These are phyloP conservation scores for Spinus pinus DNA, from an alignment of 2,797 vertebrate genomes.

Conservation along the genomic window DNA sequence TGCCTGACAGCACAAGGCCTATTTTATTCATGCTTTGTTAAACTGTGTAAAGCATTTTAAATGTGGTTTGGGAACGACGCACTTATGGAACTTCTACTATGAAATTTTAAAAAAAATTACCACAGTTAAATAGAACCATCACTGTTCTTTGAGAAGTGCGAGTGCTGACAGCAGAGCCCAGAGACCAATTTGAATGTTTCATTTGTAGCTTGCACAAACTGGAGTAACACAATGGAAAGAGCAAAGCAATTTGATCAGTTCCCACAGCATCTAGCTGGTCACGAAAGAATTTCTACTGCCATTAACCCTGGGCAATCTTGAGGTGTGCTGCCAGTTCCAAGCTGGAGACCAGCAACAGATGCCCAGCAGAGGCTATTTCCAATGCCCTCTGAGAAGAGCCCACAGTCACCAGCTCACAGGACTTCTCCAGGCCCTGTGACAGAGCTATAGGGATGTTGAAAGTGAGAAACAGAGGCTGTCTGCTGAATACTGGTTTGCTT, in stretches of 20 bases:
- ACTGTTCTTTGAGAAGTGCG: not conserved
- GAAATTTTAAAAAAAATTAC: constrained; percentile 24
- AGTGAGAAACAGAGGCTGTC: not conserved
- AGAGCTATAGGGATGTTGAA: not conserved
- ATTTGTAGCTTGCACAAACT: not conserved
- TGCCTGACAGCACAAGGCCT: not conserved
- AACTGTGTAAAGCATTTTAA: constrained; percentile 21
- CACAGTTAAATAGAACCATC: not conserved
- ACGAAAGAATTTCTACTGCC: not conserved
- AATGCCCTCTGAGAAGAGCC: not conserved
- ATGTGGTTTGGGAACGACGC: not conserved
- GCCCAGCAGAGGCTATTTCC: not conserved
- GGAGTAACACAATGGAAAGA: not conserved
- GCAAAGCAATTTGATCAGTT: not conserved
- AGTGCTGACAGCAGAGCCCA: not conserved
- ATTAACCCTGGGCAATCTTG: not conserved
- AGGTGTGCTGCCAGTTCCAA: not conserved
- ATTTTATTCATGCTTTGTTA: constrained; percentile 8
- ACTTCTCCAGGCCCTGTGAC: not conserved
- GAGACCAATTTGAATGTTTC: not conserved
- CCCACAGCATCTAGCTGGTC: not conserved
- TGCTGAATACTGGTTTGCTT: not conserved
- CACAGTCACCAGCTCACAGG: not conserved
- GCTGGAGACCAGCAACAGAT: accelerated
- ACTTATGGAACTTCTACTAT: not conserved